These are phyloP conservation scores for Sebastes jordani DNA, from an alignment of 2,797 vertebrate genomes.

Conservation along the genomic window DNA sequence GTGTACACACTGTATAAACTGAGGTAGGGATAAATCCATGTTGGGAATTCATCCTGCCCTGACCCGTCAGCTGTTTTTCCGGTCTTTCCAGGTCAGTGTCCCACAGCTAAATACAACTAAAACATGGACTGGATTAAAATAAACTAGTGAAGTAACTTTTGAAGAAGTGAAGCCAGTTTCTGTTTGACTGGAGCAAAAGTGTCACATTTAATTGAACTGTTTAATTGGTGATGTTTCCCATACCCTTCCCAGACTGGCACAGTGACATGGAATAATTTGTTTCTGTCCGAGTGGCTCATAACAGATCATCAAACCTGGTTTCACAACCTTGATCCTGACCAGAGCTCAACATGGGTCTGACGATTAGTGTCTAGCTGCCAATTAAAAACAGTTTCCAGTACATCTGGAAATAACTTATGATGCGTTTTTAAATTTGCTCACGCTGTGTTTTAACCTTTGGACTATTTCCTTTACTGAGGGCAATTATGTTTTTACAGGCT, in stretches of 20 bases:
- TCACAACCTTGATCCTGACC: not conserved
- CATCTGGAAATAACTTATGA: not conserved
- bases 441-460: not conserved
- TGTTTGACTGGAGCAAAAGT: not conserved
- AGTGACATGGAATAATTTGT: not conserved
- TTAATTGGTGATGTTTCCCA: not conserved
- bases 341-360: not conserved
- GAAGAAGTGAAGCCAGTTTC: not conserved
- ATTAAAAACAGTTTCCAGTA: not conserved
- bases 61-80: constrained; percentile 38
- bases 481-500: not conserved
- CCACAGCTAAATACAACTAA: constrained; percentile 12
- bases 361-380: not conserved
- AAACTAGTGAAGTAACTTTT: not conserved
- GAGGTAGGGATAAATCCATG: constrained; percentile 21
- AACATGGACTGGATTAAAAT: constrained; percentile 7
- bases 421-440: not conserved
- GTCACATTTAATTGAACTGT: not conserved
- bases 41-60: constrained; percentile 13
- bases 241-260: not conserved
- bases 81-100: constrained; percentile 53
- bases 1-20: constrained; percentile 10
- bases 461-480: not conserved
- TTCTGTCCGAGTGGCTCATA: not conserved
- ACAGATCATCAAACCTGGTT: not conserved